phyloP scores from a whole-genome alignment of 2,888 invertebrate genomes.

The Therioaphis trifolii region DNA sequence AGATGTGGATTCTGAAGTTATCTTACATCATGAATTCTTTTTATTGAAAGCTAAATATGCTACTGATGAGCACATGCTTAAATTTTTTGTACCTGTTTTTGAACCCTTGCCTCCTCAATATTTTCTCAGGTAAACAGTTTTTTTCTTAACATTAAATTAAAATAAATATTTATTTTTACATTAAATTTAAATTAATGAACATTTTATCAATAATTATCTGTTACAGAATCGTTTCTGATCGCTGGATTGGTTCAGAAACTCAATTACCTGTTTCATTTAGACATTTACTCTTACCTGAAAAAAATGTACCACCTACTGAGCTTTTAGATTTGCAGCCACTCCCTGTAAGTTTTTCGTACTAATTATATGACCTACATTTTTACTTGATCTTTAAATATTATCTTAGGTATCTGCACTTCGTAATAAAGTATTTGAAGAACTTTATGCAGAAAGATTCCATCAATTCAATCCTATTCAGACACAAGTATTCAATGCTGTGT shows the following conservation, averaged over 20 bases:
- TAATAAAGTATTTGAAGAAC: slow-evolving; percentile 84
- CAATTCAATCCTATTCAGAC: slow-evolving; percentile 99
- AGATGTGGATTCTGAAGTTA: slow-evolving; percentile 87
- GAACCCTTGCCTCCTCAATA: slow-evolving; percentile 99
- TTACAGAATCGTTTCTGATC: slow-evolving; percentile 82
- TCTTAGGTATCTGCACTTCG: slow-evolving; percentile 83
- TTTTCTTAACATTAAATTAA: neutral
- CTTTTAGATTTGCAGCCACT: slow-evolving; percentile 95
- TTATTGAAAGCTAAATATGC: slow-evolving; percentile 94
- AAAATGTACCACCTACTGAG: slow-evolving; percentile 97
- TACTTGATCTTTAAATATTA: neutral
- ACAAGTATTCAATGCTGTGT: slow-evolving; percentile 98
- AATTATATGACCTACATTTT: neutral
- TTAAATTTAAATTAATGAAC: too few relatives aligned
- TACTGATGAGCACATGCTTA: slow-evolving; percentile 93
- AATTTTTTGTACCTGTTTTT: slow-evolving; percentile 98
- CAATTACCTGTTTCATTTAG: slow-evolving; percentile 96
- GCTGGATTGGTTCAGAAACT: slow-evolving; percentile 95
- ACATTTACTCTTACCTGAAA: slow-evolving; percentile 96
- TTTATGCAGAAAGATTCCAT: slow-evolving; percentile 87
- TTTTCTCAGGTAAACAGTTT: slow-evolving; percentile 75
- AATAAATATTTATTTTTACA: too few relatives aligned
- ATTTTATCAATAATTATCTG: neutral
- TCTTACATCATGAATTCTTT: slow-evolving; percentile 96
- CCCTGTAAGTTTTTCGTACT: slow-evolving; percentile 72